A percentile compares a stretch with the other conserved stretches of the same genome.
phyloP scores from a whole-genome alignment of 92 coral and sea anemone species.

The Virgularia gustaviana region DNA sequence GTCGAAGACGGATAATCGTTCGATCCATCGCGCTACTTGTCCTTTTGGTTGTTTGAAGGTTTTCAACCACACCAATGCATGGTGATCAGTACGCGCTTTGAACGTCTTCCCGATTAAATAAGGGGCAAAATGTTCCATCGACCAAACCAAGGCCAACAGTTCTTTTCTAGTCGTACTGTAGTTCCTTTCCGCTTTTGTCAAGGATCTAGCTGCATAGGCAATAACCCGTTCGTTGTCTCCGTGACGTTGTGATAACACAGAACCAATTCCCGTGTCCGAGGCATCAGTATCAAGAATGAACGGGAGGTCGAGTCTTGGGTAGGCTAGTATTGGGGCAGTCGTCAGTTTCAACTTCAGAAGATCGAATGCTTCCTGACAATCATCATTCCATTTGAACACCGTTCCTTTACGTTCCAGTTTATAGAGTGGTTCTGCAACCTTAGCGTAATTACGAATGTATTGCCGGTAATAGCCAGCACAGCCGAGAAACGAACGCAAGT shows the following conservation, averaged over 20 bases:
- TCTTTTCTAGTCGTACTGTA: slow-evolving; percentile 12
- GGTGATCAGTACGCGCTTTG: slow-evolving; percentile 1
- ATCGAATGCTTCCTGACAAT: not conserved
- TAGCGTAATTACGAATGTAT: not conserved
- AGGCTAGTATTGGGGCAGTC: slow-evolving; percentile 17
- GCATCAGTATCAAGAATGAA: slow-evolving; percentile 45
- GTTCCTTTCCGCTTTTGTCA: slow-evolving; percentile 12
- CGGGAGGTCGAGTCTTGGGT: slow-evolving; percentile 36
- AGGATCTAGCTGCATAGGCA: not conserved
- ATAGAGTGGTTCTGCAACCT: not conserved
- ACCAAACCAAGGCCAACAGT: not conserved
- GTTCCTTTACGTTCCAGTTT: not conserved
- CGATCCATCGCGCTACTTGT: slow-evolving; percentile 16
- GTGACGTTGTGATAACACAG: not conserved
- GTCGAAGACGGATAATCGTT: not conserved
- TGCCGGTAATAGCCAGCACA: slow-evolving; percentile 7
- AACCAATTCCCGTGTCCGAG: not conserved
- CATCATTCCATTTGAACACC: not conserved
- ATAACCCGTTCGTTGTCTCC: not conserved
- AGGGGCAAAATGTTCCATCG: not conserved
- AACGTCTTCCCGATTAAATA: not conserved
- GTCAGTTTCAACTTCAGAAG: not conserved
- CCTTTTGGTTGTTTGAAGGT: slow-evolving; percentile 3
- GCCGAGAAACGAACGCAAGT: slow-evolving; percentile 13
- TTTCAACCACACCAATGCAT: not conserved